These are phyloP conservation scores for Cladorhizidae sp. DNA, from an alignment of 37 sponge, comb jelly and placozoan species.

Conservation along the genomic window DNA sequence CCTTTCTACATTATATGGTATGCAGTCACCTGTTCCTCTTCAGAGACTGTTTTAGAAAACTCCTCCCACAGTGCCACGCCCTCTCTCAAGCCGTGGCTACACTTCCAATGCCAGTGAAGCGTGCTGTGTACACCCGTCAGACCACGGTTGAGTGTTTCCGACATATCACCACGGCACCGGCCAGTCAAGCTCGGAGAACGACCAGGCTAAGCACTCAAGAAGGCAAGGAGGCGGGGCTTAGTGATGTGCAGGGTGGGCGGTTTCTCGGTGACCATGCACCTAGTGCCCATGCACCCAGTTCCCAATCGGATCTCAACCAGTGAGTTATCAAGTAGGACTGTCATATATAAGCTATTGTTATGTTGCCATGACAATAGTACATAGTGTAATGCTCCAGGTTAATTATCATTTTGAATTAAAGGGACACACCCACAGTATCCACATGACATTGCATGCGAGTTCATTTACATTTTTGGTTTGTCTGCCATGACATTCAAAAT, in stretches of 20 bases:
- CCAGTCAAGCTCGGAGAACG: not conserved
- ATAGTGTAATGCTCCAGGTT: no score
- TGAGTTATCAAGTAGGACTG: no score
- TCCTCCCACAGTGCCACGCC: constrained; percentile 27
- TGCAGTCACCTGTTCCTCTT: constrained; percentile 60
- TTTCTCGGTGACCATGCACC: not conserved
- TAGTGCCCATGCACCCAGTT: not conserved
- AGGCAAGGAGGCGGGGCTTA: not conserved
- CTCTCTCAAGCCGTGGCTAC: not conserved
- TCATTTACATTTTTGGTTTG: no score
- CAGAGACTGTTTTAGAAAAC: constrained; percentile 60
- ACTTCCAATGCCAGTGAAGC: not conserved
- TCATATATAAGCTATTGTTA: no score
- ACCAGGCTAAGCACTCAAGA: not conserved
- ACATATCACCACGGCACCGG: constrained; percentile 3
- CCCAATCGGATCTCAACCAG: not conserved
- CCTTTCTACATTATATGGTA: not conserved
- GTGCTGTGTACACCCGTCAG: constrained; percentile 56
- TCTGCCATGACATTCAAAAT: no score
- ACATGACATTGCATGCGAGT: no score
- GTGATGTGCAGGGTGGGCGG: not conserved
- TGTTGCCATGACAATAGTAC: no score
- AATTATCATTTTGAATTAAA: no score
- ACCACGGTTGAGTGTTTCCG: constrained; percentile 78
- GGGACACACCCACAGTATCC: no score